Evolutionary conservation across 2,113 vertebrate species (phyloP), one percentile per base, ranked within the genome.

Genomic region (Chionodraco myersi): DNA sequence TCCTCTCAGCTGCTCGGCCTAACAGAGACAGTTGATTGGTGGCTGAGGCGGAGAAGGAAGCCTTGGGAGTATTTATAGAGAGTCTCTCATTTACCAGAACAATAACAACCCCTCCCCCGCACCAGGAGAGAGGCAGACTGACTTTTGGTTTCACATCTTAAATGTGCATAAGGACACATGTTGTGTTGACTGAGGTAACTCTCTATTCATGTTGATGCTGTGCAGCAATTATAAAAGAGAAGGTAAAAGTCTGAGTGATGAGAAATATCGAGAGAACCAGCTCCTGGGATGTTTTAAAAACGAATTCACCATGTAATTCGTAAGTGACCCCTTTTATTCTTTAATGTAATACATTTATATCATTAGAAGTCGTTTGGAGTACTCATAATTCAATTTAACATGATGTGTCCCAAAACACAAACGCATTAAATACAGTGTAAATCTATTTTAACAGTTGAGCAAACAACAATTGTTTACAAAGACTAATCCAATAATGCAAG

Each of bases 51-150:
- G 79, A 92, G 91, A 88, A 92, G 94, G 93, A 94, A 94, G 91
- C 92, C 86, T 90, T 90, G 86, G 61, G 77, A 88, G 91, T 94
- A 95, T 94, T 95, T 94, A 94, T 94, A 94, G 94, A 90, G 89
- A 83, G 84, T 92, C 93, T 91, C 93, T 94, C 86, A 90, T 94
- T 94, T 94, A 93, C 88, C 89, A 94, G 92, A 93, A 94, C 93
- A 95, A 94, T 92, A 93, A 92, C 92, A 92, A 83, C 91, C 89
- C 89, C 88, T 92, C 88, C 92, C 89, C 92, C 90, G 87, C 87
- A 90, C 73, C 1, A 1, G 80, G 74, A 81, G 69, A 82, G 52
- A 41, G 63, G 72, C 89, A 92, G 84, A 89, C 80, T 82, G 82
- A 89, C 88, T 89, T 92, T 90, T 91, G 79, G 87, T 94, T 92